These are phyloP conservation scores for Cerastis rubricosa DNA, from an alignment of 2,888 invertebrate species.

Conservation along the genomic window DNA sequence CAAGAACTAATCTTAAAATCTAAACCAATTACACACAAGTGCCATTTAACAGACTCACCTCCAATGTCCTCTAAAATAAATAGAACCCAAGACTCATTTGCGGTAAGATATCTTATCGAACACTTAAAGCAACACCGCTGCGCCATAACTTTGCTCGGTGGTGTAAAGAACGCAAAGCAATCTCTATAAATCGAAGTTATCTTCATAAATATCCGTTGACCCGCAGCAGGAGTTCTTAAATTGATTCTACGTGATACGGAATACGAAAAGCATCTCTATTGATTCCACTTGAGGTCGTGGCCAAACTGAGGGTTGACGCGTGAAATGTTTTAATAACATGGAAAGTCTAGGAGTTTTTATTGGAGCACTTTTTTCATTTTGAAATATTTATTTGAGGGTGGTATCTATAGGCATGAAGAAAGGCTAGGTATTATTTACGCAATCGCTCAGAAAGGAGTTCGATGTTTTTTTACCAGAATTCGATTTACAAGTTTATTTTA, in stretches of 20 bases:
- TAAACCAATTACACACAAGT: neutral
- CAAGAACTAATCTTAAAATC: neutral
- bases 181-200: conserved; percentile 85
- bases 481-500: neutral
- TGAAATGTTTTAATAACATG: conserved; percentile 69
- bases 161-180: conserved; percentile 77
- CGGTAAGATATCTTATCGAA: conserved; percentile 49
- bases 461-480: neutral
- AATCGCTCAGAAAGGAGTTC: neutral
- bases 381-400: conserved; percentile 30
- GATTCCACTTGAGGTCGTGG: conserved; percentile 72
- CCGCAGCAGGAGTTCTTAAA: conserved; percentile 87
- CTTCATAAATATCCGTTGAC: conserved; percentile 87
- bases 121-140: conserved; percentile 54
- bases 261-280: conserved; percentile 79
- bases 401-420: neutral
- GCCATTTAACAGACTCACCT: neutral
- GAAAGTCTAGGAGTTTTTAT: conserved; percentile 50
- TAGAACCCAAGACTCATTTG: conserved; percentile 48
- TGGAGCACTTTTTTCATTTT: conserved; percentile 43
- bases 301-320: conserved; percentile 59
- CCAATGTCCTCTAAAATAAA: conserved; percentile 32
- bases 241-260: conserved; percentile 87
- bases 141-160: conserved; percentile 60
- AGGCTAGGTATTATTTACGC: neutral